Evolutionary conservation across 1,140 invertebrate species (phyloP), one percentile per base, ranked within the genome.

Genomic region (Zaprionus gabonicus): DNA sequence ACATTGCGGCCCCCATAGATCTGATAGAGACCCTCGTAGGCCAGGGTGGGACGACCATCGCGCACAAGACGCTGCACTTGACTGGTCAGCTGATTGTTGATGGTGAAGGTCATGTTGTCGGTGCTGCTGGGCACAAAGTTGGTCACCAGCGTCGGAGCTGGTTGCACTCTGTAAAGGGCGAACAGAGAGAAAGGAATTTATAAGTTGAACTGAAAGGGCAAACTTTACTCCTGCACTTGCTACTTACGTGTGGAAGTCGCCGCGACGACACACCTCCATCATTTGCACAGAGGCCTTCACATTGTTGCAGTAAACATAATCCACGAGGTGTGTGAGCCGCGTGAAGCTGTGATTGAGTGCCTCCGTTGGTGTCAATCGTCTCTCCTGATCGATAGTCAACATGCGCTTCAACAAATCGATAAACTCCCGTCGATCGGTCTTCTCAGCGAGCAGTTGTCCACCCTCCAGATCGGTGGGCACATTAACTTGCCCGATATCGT

Each of bases 401-500:
- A 99, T 99, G 83, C 98, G 95, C 94, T 99, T 99, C 13, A 99
- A 93, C 71, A 99, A 95, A 94, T 99, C 98, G 90, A 99, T 99
- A 84, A 99, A 99, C 93, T 99, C 98, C 80, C 98, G 94, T 56
- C 99, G 94, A 93, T 99, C 98, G 9, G 97, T 97, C 93, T 99
- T 99, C 93, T 99, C 99, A 0, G 98, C 98, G 79, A 99, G 93
- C 44, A 99, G 94, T 93, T 99, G 98, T 74, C 97, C 97, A 4
- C 98, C 98, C 93, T 99, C 98, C 67, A 99, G 94, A 94, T 99
- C 98, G 7, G 97, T 99, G 46, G 98, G 98, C 60, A 99, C 98
- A 94, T 99, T 99, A 6, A 99, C 98, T 92, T 97, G 98, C 73
- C 97, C 98, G 93, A 99, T 99, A 93, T 99, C 99, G 91, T 99